phyloP scores from a whole-genome alignment of 2,797 vertebrate genomes.

The Spatula clypeata region DNA sequence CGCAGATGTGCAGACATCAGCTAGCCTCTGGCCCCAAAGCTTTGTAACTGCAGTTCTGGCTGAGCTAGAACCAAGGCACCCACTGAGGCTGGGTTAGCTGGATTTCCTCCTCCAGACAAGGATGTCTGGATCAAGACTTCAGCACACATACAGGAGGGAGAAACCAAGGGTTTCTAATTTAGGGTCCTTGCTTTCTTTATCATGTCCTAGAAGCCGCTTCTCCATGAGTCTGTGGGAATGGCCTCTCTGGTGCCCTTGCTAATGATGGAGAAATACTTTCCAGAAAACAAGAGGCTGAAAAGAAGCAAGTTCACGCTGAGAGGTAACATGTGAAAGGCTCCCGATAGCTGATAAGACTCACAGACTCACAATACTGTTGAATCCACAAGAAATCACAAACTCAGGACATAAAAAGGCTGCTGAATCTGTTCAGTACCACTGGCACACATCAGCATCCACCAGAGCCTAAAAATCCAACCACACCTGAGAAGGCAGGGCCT shows the following conservation, averaged over 20 bases:
- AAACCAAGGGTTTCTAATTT: not conserved
- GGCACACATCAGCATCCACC: not conserved
- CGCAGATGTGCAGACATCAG: not conserved
- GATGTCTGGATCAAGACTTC: not conserved
- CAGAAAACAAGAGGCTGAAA: not conserved
- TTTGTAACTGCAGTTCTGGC: not conserved
- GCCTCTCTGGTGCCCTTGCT: not conserved
- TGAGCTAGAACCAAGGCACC: not conserved
- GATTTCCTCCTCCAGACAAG: not conserved
- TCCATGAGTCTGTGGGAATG: not conserved
- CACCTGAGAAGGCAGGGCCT: not conserved
- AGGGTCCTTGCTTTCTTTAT: not conserved
- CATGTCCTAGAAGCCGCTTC: not conserved
- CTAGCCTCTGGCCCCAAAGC: not conserved
- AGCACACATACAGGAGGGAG: not conserved
- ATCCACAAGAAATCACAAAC: not conserved
- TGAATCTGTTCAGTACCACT: not conserved
- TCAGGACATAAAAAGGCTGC: not conserved
- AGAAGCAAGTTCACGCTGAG: not conserved
- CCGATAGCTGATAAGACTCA: fast-evolving
- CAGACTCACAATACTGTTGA: not conserved
- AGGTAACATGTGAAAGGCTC: not conserved
- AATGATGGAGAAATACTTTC: not conserved
- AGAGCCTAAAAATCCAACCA: not conserved
- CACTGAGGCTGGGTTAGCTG: not conserved